A percentile compares a stretch with the other conserved stretches of the same genome.
These are phyloP conservation scores for Bombus haemorrhoidalis DNA, from an alignment of 1,140 invertebrate genomes.

Conservation along the genomic window DNA sequence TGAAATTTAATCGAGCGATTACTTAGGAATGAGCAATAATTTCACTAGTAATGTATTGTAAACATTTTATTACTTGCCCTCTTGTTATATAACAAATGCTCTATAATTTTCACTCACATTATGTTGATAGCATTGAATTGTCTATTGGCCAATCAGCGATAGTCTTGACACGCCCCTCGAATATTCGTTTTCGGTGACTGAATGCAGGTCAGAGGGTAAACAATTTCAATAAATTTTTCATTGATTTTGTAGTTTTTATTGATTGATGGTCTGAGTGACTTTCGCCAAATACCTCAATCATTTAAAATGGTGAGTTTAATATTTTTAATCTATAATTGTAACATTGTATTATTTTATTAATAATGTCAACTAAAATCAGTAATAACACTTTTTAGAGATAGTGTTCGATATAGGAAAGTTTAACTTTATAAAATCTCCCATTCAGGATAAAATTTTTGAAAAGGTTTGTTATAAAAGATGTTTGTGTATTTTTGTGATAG, in stretches of 20 bases:
- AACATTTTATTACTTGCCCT: neutral
- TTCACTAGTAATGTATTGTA: neutral
- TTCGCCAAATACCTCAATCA: conserved; percentile 10
- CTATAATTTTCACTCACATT: conserved; percentile 1
- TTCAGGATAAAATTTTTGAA: neutral
- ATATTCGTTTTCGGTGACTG: conserved; percentile 50
- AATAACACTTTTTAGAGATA: neutral
- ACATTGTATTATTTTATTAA: neutral
- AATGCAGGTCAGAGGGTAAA: conserved; percentile 48
- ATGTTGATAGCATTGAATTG: conserved; percentile 42
- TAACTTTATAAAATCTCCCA: neutral
- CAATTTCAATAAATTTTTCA: conserved; percentile 51
- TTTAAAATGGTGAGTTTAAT: conserved; percentile 48
- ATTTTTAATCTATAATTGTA: neutral
- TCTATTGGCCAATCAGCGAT: conserved; percentile 26
- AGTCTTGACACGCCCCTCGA: conserved; percentile 53
- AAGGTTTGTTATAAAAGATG: neutral
- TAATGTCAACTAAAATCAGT: neutral
- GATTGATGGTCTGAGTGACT: conserved; percentile 44
- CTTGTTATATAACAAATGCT: neutral
- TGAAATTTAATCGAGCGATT: neutral
- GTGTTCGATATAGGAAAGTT: neutral
- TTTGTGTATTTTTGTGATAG: too few species aligned
- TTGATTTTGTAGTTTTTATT: conserved; percentile 40
- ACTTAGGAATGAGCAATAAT: neutral